phyloP scores from a whole-genome alignment of 2,113 vertebrate genomes.

The Casuarius casuarius region DNA sequence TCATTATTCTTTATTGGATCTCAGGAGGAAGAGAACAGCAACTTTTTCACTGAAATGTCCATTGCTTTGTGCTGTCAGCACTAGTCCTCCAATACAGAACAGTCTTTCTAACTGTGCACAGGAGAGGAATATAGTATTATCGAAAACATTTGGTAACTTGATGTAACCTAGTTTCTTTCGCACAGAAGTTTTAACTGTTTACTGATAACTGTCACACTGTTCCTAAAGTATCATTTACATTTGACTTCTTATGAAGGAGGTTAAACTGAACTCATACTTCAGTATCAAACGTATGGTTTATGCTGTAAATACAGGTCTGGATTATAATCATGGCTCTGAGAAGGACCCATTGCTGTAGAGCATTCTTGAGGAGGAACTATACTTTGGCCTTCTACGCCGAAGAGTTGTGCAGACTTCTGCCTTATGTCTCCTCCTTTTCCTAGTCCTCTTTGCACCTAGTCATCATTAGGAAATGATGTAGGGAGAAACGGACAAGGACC shows the following conservation, averaged over 20 bases:
- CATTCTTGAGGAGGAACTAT: background rate
- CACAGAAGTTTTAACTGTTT: slow-evolving; percentile 50
- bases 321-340: background rate
- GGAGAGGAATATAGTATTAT: slow-evolving; percentile 42
- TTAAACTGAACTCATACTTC: slow-evolving; percentile 4
- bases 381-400: background rate
- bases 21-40: slow-evolving; percentile 50
- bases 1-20: slow-evolving; percentile 23
- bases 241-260: background rate
- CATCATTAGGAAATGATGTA: background rate
- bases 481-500: background rate
- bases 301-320: background rate
- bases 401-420: background rate
- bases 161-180: slow-evolving; percentile 15
- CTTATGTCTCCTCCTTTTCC: background rate
- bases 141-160: slow-evolving; percentile 62
- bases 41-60: slow-evolving; percentile 48
- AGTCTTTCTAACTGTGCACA: slow-evolving; percentile 18
- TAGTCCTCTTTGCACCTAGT: background rate
- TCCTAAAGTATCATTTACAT: background rate
- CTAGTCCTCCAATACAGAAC: slow-evolving; percentile 12
- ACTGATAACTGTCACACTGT: background rate
- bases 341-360: background rate
- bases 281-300: background rate
- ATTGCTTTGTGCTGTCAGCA: slow-evolving; percentile 49